Percentiles rank a stretch among this genome's conserved stretches.
Evolutionary conservation across 2,113 vertebrate species (phyloP).

Genomic region (Caloenas nicobarica): DNA sequence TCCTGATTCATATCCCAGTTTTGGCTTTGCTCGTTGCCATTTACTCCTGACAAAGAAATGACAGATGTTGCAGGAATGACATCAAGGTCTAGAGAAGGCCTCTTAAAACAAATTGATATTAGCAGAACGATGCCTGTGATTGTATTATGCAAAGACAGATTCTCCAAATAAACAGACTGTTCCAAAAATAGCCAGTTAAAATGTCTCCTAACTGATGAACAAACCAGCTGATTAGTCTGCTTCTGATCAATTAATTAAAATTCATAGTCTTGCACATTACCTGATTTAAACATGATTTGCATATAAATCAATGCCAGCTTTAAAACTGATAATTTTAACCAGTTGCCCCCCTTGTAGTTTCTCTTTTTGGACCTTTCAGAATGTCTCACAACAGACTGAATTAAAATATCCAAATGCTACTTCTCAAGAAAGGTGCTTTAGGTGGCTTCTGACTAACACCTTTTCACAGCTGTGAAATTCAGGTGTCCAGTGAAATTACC

Average conservation of each 20-base stretch:
- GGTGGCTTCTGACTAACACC: not conserved
- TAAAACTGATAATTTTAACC: not conserved
- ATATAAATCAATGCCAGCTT: not conserved
- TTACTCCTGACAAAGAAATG: conserved; percentile 46
- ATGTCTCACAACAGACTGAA: not conserved
- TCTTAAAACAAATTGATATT: conserved; percentile 49
- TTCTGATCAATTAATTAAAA: conserved; percentile 9
- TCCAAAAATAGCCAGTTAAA: conserved; percentile 45
- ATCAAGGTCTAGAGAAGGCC: conserved; percentile 45
- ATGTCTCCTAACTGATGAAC: not conserved
- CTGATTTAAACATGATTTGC: not conserved
- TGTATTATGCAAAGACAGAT: conserved; percentile 40
- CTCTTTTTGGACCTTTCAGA: not conserved
- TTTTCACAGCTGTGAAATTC: not conserved
- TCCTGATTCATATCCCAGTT: conserved; percentile 9
- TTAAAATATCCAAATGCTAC: not conserved
- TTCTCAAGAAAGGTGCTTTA: not conserved
- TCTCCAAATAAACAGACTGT: conserved; percentile 56
- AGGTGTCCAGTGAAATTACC: not conserved
- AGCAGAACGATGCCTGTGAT: conserved; percentile 21
- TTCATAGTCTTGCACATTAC: not conserved
- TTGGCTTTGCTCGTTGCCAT: conserved; percentile 29
- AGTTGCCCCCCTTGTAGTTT: not conserved
- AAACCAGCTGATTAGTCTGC: not conserved
- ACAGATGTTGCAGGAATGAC: conserved; percentile 44